Percentiles rank a stretch among this genome's conserved stretches.
Evolutionary conservation across 2,797 vertebrate genomes (phyloP).

Genomic region (Remorina albescens): DNA sequence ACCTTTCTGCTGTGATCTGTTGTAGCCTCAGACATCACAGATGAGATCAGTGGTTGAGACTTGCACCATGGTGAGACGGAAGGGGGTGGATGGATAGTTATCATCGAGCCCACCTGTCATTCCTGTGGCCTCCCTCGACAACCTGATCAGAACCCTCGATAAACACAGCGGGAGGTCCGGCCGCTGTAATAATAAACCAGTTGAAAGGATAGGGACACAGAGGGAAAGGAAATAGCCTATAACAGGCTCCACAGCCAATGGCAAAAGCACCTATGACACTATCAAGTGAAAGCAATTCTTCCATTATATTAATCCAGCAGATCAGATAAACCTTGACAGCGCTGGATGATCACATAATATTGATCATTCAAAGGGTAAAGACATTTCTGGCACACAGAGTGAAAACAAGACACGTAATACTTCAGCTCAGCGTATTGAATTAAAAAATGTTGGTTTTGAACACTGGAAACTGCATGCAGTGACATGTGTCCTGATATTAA

Average conservation of each 20-base stretch:
- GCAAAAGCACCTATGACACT: conserved; percentile 30
- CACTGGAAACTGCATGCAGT: background rate
- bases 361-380: conserved; percentile 23
- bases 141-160: conserved; percentile 64
- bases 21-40: conserved; percentile 46
- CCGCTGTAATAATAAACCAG: conserved; percentile 59
- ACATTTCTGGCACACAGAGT: conserved; percentile 4
- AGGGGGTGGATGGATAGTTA: conserved; percentile 57
- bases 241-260: conserved; percentile 39
- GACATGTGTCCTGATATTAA: background rate
- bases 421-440: background rate
- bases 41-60: conserved; percentile 54
- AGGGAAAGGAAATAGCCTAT: conserved; percentile 30
- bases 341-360: conserved; percentile 12
- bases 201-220: conserved; percentile 57
- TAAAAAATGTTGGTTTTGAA: background rate
- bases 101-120: conserved; percentile 73
- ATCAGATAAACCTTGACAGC: conserved; percentile 23
- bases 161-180: conserved; percentile 64
- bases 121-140: conserved; percentile 56
- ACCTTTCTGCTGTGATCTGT: conserved; percentile 68
- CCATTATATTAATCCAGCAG: conserved; percentile 24
- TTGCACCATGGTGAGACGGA: conserved; percentile 48
- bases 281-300: conserved; percentile 22
- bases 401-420: background rate